Evolutionary conservation across 2,113 vertebrate species (phyloP).

Genomic region (Apodemus sylvaticus): DNA sequence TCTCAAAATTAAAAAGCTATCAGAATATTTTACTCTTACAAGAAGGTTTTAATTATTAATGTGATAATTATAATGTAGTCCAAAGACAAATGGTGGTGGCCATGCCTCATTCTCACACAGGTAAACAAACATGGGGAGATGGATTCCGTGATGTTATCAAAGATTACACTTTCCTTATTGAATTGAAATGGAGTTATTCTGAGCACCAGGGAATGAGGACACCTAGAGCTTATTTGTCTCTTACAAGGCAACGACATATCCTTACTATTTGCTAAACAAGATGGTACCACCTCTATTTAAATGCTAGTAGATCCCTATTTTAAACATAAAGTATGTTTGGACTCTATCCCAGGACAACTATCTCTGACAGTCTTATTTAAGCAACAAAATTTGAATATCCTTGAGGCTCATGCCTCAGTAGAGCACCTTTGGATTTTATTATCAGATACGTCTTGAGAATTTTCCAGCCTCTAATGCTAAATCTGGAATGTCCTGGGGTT

Average conservation of each 20-base stretch:
- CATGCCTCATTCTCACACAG: not conserved
- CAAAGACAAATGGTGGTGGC: not conserved
- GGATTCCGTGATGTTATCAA: not conserved
- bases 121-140: not conserved
- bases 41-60: constrained; percentile 7
- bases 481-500: not conserved
- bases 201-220: not conserved
- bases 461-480: not conserved
- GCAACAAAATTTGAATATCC: not conserved
- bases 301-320: not conserved
- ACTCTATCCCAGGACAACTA: not conserved
- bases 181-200: not conserved
- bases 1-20: constrained; percentile 22
- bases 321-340: not conserved
- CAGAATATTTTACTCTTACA: not conserved
- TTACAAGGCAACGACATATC: not conserved
- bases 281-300: not conserved
- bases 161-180: not conserved
- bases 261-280: not conserved
- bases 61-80: not conserved
- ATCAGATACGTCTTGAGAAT: not conserved
- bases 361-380: not conserved
- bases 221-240: not conserved
- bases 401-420: not conserved
- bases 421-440: not conserved